Base-by-base conservation (phyloP, 2,888 invertebrate genomes). In the Macrophya alboannulata region DNA sequence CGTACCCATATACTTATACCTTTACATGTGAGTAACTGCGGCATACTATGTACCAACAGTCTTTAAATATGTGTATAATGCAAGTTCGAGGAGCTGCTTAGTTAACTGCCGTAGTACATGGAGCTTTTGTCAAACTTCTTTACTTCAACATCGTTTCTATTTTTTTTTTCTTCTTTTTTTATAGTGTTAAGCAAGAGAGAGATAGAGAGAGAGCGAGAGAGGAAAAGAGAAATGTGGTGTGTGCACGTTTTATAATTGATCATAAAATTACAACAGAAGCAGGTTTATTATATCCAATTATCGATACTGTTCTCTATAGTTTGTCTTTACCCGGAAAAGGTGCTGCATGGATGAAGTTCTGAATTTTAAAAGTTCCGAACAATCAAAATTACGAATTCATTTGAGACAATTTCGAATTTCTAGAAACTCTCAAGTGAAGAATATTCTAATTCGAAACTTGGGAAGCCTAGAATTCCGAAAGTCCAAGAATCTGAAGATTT, bases 91-190 rank as follows among this genome's bases (percentile, higher is more conserved):
- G 51, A 51, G 51, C 5, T 55, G 55, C 55, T 55, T 55, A 55
- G 55, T 55, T 55, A 55, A n/a, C 55, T 55, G 55, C 55, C 6
- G 55, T n/a, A 55, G 8, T n/a, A n/a, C 4, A n/a, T 51, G 17
- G n/a, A 55, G 55, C 55, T n/a, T 55, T 55, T 55, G 55, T 55
- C n/a, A 6, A 55, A 55, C 55, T 55, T 55, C n/a, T 55, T n/a
- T n/a, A 55, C 8, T n/a, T n/a, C n/a, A 17, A 55, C 55, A n/a
- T 51, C 6, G 0, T n/a, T 6, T n/a, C 3, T 31, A 2, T 31
- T 48, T 4, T 6, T n/a, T 48, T 4, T 48, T 48, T 15, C 4
- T n/a, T 55, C n/a, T 55, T 5, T 51, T 4, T 51, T 51, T n/a
- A 51, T n/a, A 51, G 17, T 17, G 51, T 31, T 31, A 31, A 31